Conservation (phyloP, 2,888 invertebrate species). For the Tortrix viridana region DNA sequence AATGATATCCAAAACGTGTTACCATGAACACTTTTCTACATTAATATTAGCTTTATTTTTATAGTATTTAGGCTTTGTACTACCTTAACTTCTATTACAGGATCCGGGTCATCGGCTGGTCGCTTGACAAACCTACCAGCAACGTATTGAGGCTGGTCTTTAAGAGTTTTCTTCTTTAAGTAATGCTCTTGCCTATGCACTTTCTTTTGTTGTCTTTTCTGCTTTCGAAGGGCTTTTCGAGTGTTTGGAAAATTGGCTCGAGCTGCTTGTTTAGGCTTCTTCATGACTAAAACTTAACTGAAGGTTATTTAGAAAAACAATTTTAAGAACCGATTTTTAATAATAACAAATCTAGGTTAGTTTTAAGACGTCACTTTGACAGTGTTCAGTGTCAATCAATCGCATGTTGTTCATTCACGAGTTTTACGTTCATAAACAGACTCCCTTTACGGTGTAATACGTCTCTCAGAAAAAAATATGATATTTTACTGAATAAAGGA, state of each 20-base stretch:
- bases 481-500: too few relatives aligned
- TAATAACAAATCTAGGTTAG: neutral
- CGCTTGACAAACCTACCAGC: constrained; percentile 72
- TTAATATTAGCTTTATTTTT: too few relatives aligned
- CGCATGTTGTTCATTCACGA: too few relatives aligned
- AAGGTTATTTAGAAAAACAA: neutral
- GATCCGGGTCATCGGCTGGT: constrained; percentile 52
- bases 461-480: too few relatives aligned
- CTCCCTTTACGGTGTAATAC: too few relatives aligned
- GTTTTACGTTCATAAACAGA: too few relatives aligned
- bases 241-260: constrained; percentile 55
- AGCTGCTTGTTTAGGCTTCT: constrained; percentile 55
- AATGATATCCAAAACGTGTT: too few relatives aligned
- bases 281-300: constrained; percentile 45
- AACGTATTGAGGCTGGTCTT: constrained; percentile 47
- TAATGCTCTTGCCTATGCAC: constrained; percentile 73
- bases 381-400: too few relatives aligned
- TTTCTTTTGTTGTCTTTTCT: constrained; percentile 88
- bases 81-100: constrained; percentile 52
- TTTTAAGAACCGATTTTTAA: neutral
- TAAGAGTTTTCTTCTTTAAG: constrained; percentile 61
- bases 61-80: neutral
- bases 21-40: too few relatives aligned
- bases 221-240: constrained; percentile 89
- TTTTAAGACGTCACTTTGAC: too few relatives aligned